phyloP scores from a whole-genome alignment of 2,888 invertebrate species.

The Escarpia spicata region DNA sequence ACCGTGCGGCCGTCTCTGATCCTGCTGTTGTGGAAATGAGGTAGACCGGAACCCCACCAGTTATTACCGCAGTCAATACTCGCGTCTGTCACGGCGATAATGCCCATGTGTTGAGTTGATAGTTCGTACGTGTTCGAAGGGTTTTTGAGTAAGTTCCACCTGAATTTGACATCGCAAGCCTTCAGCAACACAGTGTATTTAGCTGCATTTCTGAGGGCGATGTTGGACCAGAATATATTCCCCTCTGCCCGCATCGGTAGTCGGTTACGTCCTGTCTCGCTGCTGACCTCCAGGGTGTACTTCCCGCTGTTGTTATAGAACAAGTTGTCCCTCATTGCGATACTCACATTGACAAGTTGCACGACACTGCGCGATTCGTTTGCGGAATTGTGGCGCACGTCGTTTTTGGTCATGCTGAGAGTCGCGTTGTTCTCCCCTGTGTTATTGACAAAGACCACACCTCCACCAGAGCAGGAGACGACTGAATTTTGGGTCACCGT shows the following conservation, averaged over 20 bases:
- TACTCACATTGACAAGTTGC: not conserved
- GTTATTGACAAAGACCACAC: not conserved
- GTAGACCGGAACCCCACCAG: conserved; percentile 17
- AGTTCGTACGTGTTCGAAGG: not conserved
- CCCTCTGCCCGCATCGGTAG: not conserved
- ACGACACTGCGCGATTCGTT: not conserved
- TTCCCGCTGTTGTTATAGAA: conserved; percentile 17
- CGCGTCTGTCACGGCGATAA: not conserved
- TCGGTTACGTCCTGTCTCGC: not conserved
- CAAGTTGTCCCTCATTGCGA: conserved; percentile 12
- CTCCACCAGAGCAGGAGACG: not conserved
- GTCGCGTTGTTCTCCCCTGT: conserved; percentile 14
- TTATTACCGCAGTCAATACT: conserved; percentile 17
- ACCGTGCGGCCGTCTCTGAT: not conserved
- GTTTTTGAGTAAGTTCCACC: not conserved
- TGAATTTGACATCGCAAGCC: not conserved
- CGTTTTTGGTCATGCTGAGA: not conserved
- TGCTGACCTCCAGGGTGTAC: not conserved
- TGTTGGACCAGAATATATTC: conserved; percentile 20
- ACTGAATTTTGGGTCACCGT: conserved; percentile 18
- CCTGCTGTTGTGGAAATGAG: not conserved
- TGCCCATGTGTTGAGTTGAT: not conserved
- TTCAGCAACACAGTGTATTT: not conserved
- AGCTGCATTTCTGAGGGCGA: not conserved
- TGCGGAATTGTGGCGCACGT: not conserved